Evolutionary conservation across 2,888 invertebrate species (phyloP), one percentile per base, ranked within the genome.

Genomic region (Antheraea assamensis): DNA sequence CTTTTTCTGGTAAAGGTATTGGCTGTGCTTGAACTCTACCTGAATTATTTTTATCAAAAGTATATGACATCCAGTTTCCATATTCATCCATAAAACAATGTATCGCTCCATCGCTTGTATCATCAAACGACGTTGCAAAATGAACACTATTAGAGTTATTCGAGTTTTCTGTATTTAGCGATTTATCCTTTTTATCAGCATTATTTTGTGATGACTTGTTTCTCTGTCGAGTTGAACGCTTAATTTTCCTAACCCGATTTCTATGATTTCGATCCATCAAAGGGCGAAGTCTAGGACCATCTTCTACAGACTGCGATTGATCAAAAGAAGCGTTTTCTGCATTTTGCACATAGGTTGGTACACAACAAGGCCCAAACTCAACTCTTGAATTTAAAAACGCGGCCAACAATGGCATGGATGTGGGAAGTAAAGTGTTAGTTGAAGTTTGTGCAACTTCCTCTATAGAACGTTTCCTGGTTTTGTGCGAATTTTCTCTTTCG

Each of bases 51-150:
- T 97, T 97, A 81, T 98, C 97, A 86, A 98, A 98, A 0, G 98
- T 97, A 55, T 94, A 94, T 0, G 98, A 97, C 91, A 97, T 96
- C 97, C 98, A 98, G 82, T 97, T 97, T 66, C 98, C 98, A 81
- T 96, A 96, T 85, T 98, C 98, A 83, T 98, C 98, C 88, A 97
- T 96, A 83, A 98, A 98, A 87, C 97, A 98, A 88, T 98, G 98
- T 64, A 98, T 97, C 1, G 98, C 97, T 19, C 98, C 98, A 81
- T 98, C 97, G 3, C 95, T 95, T 0, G 98, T 98, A 83, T 98
- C 98, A 74, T 97, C 97, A 83, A 98, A 97, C 42, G 96, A 97
- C 35, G 96, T 96, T 5, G 98, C 98, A 74, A 97, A 95, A 84
- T 98, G 97, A 31, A 93, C 93, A 72, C 82, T 90, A 15, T 82